Evolutionary conservation across 2,888 invertebrate genomes (phyloP), one percentile per base, ranked within the genome.

Genomic region (Plemyria rubiginata): DNA sequence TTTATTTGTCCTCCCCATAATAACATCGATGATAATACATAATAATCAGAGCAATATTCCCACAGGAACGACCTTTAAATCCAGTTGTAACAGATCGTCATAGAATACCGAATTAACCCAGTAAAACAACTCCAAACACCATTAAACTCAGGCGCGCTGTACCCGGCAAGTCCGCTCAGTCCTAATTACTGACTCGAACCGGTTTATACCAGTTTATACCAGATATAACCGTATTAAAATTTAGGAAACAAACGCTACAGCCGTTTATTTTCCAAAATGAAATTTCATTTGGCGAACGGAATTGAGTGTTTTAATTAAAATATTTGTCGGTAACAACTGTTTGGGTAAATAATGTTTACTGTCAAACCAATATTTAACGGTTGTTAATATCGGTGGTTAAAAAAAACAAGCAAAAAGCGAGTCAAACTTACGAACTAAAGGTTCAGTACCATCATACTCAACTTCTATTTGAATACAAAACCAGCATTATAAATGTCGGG

Each of bases 181-280:
- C 41, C 40, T 58, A 63, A 63, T 63, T 63, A 41, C 59, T 45
- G 60, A 43, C 38, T 56, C 53, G 56, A 53, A 49, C 53, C 40
- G n/a, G 61, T 61, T 52, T 46, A 51, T 36, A 60, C 54, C 56
- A n/a, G 61, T 61, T 52, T 45, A 51, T 28, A 60, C 51, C 56
- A 53, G 55, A 57, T 57, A 62, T 65, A 68, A 65, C 64, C 52
- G 59, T 62, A 68, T 68, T 70, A 65, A 65, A 68, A 68, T 70
- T 63, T 66, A 65, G 57, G 57, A 61, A 61, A 68, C 68, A 70
- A 70, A 68, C 48, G 62, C 55, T 48, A 62, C 55, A 32, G 49
- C 22, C 61, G 60, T 68, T 68, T 65, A 54, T 63, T 65, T 65
- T 46, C 53, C 22, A 46, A 66, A 70, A 68, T 70, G 48, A 63